Base-by-base conservation (phyloP, 2,888 invertebrate species). In the Oxytorus armatus region DNA sequence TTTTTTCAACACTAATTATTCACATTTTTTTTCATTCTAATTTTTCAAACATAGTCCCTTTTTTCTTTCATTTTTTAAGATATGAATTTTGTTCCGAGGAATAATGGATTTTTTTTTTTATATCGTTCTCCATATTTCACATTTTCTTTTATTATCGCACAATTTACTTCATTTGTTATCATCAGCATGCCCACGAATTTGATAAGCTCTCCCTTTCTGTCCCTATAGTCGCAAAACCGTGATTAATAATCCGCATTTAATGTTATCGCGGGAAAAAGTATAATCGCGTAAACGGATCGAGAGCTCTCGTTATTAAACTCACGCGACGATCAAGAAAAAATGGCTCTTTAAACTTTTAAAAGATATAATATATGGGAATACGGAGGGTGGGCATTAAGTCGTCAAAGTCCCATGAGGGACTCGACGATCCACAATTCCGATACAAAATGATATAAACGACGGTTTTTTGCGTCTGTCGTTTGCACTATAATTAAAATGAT, bases 281-380 rank as follows among this genome's bases (percentile, higher is more conserved):
- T 83, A 85, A 85, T 85, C 83, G 84, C 83, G 79, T 83, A 80
- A 79, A 75, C 84, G 77, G 77, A 84, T 86, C 85, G 81, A n/a
- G 18, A 18, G 16, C 39, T 65, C 51, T 1, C 49, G 21, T n/a
- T 21, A 47, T 44, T 47, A 47, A 49, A 16, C 72, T 49, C 72
- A 72, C 72, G 72, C 72, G 72, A 72, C 39, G 49, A 36, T 11
- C 51, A 61, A 61, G 25, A 61, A 44, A 23, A 57, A 51, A 61
- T 72, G 18, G 7, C 25, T 16, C 61, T 72, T 59, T 59, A 33
- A 29, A 25, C 29, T 14, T 11, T 11, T 18, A 5, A 36, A 10
- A 33, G 36, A 21, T n/a, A 66, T n/a, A 66, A 33, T 1, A 18
- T 55, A 29, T 47, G 18, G 4, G 18, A 7, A 42, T 3, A 61